Evolutionary conservation across 2,113 vertebrate genomes (phyloP).

Genomic region (Atlantisia rogersi): DNA sequence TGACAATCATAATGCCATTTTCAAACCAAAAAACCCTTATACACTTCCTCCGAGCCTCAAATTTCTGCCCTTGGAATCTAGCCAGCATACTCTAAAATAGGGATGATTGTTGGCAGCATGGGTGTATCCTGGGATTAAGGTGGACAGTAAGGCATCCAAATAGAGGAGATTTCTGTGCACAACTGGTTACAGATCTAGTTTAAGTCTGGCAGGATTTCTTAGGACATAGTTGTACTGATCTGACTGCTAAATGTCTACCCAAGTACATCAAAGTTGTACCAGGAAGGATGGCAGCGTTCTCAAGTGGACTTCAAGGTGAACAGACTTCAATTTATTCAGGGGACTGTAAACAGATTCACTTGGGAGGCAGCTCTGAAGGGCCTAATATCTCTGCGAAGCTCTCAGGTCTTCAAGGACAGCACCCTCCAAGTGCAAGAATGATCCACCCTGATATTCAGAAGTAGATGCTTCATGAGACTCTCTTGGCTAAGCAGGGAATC

Average conservation of each 20-base stretch:
- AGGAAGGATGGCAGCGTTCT: background rate
- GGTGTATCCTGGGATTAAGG: background rate
- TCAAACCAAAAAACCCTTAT: background rate
- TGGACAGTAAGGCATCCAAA: background rate
- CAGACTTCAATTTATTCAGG: background rate
- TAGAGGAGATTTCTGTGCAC: background rate
- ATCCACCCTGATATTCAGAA: background rate
- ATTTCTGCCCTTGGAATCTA: background rate
- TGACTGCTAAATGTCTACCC: background rate
- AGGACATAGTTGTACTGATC: background rate
- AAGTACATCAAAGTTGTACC: background rate
- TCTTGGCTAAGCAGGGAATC: background rate
- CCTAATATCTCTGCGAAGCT: background rate
- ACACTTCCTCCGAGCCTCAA: background rate
- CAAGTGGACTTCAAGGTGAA: background rate
- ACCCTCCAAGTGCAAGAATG: background rate
- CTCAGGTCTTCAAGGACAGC: background rate
- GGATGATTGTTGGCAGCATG: background rate
- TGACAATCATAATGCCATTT: background rate
- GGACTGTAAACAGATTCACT: background rate
- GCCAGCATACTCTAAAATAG: background rate
- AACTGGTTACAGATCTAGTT: background rate
- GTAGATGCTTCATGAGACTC: background rate
- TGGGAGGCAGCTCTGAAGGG: background rate
- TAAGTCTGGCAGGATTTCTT: background rate